Percentiles rank a stretch among this genome's conserved stretches.
Evolutionary conservation across 1,140 invertebrate genomes (phyloP).

Genomic region (Drosophila simulans): DNA sequence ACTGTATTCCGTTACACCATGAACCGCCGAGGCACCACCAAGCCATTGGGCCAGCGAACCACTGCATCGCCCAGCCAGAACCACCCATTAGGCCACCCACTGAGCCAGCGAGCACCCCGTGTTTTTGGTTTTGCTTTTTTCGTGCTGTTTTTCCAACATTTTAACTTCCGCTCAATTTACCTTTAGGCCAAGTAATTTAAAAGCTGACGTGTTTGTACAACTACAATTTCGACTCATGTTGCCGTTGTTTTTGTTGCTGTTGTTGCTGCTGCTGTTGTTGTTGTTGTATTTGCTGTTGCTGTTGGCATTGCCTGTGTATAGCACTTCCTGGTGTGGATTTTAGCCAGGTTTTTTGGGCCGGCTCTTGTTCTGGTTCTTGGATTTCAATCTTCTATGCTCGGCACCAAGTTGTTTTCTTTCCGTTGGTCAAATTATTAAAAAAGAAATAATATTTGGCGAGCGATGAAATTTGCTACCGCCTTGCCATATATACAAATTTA

Average conservation of each 20-base stretch:
- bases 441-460: conserved; percentile 48
- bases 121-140: conserved; percentile 67
- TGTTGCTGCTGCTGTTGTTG: conserved; percentile 52
- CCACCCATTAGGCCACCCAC: conserved; percentile 24
- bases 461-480: conserved; percentile 53
- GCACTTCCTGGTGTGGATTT: conserved; percentile 79
- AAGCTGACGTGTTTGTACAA: conserved; percentile 83
- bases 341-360: conserved; percentile 46
- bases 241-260: conserved; percentile 58
- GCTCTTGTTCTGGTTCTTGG: conserved; percentile 60
- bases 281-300: conserved; percentile 37
- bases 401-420: conserved; percentile 38
- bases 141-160: conserved; percentile 81
- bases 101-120: conserved; percentile 11
- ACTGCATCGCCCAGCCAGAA: conserved; percentile 9
- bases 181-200: conserved; percentile 83
- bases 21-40: not conserved
- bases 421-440: conserved; percentile 67
- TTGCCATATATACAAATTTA: conserved; percentile 32
- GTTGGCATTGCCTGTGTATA: conserved; percentile 74
- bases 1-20: conserved; percentile 55
- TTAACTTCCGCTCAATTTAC: conserved; percentile 83
- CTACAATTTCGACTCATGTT: conserved; percentile 83
- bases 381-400: conserved; percentile 35
- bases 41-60: not conserved